Evolutionary conservation across 2,888 invertebrate genomes (phyloP).

Genomic region (Heliconius sara): DNA sequence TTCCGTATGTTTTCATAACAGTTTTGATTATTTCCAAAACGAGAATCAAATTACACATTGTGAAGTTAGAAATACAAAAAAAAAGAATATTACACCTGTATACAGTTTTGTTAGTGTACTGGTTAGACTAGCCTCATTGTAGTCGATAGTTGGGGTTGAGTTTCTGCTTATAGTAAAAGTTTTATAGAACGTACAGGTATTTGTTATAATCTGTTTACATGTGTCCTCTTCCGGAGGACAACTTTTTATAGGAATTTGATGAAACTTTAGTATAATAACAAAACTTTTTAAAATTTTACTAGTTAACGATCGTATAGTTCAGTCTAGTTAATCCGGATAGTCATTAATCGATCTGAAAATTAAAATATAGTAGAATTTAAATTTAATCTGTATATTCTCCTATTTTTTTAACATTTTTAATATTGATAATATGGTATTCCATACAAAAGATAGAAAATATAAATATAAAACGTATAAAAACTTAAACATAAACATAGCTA

Average conservation of each 20-base stretch:
- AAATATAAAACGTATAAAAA: too few species aligned
- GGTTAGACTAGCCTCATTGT: slow-evolving; percentile 10
- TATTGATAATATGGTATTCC: too few species aligned
- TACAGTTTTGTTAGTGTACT: not conserved
- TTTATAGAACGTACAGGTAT: slow-evolving; percentile 17
- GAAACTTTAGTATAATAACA: not conserved
- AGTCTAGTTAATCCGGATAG: not conserved
- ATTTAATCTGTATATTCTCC: too few species aligned
- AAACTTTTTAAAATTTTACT: not conserved
- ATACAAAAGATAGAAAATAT: not conserved
- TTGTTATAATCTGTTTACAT: slow-evolving; percentile 23
- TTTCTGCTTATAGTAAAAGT: slow-evolving; percentile 19
- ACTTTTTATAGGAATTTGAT: slow-evolving; percentile 14
- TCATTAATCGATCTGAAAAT: not conserved
- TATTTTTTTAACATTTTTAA: too few species aligned
- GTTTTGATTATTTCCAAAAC: too few species aligned
- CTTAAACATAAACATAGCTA: not conserved
- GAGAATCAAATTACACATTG: too few species aligned
- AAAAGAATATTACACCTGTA: too few species aligned
- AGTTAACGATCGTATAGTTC: not conserved
- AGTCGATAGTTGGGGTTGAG: slow-evolving; percentile 1
- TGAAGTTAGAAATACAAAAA: too few species aligned
- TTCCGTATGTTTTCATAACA: too few species aligned
- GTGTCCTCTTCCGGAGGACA: slow-evolving; percentile 5
- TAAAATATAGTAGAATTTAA: not conserved